These are phyloP conservation scores for Pelecanus crispus DNA, from an alignment of 2,113 vertebrate genomes.

Conservation along the genomic window DNA sequence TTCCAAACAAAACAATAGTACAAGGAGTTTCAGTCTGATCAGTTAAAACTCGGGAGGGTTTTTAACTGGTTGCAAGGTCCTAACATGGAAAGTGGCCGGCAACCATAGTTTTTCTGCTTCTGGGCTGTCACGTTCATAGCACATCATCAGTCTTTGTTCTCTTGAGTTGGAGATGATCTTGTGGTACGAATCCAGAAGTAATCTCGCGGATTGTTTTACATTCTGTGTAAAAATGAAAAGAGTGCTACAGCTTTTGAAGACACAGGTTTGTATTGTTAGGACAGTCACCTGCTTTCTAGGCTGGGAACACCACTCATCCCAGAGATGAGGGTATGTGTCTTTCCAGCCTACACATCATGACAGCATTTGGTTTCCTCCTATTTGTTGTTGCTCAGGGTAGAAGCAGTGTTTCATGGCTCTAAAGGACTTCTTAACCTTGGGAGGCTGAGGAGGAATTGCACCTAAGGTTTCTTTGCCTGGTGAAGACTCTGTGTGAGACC, in stretches of 20 bases:
- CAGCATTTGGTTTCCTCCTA: not conserved
- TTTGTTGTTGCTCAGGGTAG: not conserved
- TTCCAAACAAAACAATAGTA: conserved; percentile 22
- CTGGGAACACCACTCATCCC: not conserved
- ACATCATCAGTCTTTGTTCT: not conserved
- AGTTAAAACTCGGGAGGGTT: not conserved
- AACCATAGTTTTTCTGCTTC: not conserved
- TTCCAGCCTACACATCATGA: not conserved
- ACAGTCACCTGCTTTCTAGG: not conserved
- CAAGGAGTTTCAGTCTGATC: not conserved
- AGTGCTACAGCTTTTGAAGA: not conserved
- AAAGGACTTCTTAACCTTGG: not conserved
- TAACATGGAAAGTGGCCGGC: not conserved
- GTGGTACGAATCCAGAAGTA: not conserved
- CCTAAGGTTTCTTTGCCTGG: not conserved
- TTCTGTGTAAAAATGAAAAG: not conserved
- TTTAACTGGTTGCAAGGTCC: not conserved
- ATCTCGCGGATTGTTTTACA: not conserved
- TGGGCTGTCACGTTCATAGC: not conserved
- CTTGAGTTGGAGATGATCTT: not conserved
- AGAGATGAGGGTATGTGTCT: not conserved
- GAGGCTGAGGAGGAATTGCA: not conserved
- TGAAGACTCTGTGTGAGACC: not conserved
- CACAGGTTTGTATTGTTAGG: not conserved
- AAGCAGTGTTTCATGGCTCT: not conserved